Evolutionary conservation across 2,113 vertebrate species (phyloP), one percentile per base, ranked within the genome.

Genomic region (Numenius arquata): DNA sequence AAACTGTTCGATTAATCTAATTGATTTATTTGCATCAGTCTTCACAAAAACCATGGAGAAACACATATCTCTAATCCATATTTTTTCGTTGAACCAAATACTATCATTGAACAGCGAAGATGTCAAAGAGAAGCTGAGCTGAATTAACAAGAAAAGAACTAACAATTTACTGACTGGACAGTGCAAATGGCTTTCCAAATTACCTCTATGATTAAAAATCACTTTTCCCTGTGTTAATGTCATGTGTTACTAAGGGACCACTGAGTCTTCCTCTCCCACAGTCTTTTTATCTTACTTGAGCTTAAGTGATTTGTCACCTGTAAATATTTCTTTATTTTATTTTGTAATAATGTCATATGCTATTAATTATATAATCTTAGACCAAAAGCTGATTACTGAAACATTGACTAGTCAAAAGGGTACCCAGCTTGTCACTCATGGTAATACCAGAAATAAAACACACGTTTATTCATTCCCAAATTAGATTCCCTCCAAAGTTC

Each of bases 51-150:
- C 0, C 8, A 22, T 12, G 12, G 21, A 76, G 66, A 82, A 88
- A 53, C 5, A 6, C 3, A 1, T 47, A 19, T 45, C 5, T 47
- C 14, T 79, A 65, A 38, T 70, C 4, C 1, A 0, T 47, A 11
- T 29, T 74, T 68, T 76, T 82, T 85, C 5, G 5, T 52, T 66
- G 16, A 36, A 41, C 3, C 29, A 26, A 73, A 86, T 83, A 47
- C 2, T 22, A 36, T 2, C 8, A 41, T 2, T 30, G 15, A 66
- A 63, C 8, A 25, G 5, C 26, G 15, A 75, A 11, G 2, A 22
- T 59, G 5, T 38, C 12, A 23, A 90, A 22, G 23, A 71, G 9
- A 78, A 52, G 7, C 2, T 80, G n/a, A 90, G 5, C 18, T 41
- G 26, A 88, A 59, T 38, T 38, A 75, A 50, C 15, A 75, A 34